Evolutionary conservation across 2,888 invertebrate species (phyloP).

Genomic region (Julus scandinavius): DNA sequence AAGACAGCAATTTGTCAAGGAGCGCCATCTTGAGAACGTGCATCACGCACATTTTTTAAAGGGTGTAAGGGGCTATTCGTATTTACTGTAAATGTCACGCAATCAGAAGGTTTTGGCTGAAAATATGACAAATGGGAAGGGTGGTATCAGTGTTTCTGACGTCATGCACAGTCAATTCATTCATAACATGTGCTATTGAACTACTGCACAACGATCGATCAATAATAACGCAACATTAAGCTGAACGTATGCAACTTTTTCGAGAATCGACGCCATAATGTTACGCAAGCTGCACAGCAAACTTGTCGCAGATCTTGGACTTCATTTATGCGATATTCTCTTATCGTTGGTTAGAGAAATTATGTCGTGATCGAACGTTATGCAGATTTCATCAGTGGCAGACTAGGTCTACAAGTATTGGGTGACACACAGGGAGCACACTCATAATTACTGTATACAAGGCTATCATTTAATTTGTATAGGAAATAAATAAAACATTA

Average conservation of each 20-base stretch:
- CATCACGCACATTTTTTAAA: background rate
- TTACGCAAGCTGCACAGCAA: too few species aligned
- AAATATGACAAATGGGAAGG: background rate
- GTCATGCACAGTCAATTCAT: constrained; percentile 7
- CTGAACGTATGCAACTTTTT: background rate
- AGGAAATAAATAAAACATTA: too few species aligned
- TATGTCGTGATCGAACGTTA: too few species aligned
- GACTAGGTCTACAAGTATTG: too few species aligned
- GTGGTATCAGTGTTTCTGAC: background rate
- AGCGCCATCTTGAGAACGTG: background rate
- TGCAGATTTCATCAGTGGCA: too few species aligned
- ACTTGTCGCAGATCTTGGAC: too few species aligned
- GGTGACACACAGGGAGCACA: too few species aligned
- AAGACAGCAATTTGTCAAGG: background rate
- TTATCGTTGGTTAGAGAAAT: too few species aligned
- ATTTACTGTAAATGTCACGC: background rate
- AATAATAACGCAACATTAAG: background rate
- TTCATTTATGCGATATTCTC: too few species aligned
- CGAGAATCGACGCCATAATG: too few species aligned
- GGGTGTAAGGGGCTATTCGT: background rate
- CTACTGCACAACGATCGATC: background rate
- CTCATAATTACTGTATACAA: too few species aligned
- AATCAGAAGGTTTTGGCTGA: background rate
- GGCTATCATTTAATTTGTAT: too few species aligned
- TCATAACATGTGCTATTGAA: background rate